A percentile compares a stretch with the other conserved stretches of the same genome.
phyloP scores from a whole-genome alignment of 2,797 vertebrate genomes.

The Heterohyrax brucei region DNA sequence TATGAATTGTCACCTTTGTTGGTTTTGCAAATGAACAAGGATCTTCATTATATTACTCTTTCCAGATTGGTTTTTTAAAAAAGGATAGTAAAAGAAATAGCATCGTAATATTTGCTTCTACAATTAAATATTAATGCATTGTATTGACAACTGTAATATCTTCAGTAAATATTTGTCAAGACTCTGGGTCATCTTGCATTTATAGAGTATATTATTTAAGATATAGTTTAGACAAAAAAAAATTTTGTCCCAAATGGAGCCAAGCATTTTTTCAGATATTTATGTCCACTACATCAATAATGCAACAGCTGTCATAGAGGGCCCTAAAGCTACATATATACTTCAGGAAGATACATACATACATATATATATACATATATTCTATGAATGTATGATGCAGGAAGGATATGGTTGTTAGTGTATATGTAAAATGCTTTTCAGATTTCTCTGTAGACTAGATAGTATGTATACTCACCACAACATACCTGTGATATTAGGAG shows the following conservation, averaged over 20 bases:
- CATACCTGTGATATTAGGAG: neutral
- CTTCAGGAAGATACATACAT: neutral
- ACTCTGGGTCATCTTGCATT: neutral
- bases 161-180: slow-evolving; percentile 60
- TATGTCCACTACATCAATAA: neutral
- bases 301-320: neutral
- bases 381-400: neutral
- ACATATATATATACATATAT: neutral
- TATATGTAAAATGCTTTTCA: neutral
- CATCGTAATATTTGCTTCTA: slow-evolving; percentile 4
- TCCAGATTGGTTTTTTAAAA: neutral
- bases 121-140: slow-evolving; percentile 28
- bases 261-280: neutral
- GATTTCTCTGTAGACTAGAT: neutral
- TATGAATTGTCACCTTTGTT: neutral
- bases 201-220: neutral
- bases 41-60: neutral
- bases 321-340: neutral
- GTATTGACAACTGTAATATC: neutral
- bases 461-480: neutral
- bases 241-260: neutral
- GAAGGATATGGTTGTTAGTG: neutral
- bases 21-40: slow-evolving; percentile 27
- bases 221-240: neutral
- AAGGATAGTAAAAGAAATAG: slow-evolving; percentile 31